phyloP scores from a whole-genome alignment of 2,888 invertebrate species.

The Oscheius onirici region DNA sequence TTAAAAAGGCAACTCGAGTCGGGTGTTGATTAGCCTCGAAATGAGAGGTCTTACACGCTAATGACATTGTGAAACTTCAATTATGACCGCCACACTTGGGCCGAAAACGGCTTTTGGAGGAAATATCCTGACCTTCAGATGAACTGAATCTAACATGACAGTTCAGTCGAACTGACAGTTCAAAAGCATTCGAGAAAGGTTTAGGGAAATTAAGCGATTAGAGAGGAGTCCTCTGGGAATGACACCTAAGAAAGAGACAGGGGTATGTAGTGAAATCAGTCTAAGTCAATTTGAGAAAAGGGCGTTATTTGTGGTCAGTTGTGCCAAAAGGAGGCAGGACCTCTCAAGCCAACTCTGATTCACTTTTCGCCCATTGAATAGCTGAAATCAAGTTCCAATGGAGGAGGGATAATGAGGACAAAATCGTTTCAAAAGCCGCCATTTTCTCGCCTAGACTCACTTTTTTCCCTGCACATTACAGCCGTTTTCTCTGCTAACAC shows the following conservation, averaged over 20 bases:
- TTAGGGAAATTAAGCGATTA: too few species aligned
- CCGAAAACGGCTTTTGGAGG: too few species aligned
- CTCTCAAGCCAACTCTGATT: conserved; percentile 18
- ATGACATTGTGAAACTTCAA: conserved; percentile 17
- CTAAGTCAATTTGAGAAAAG: not conserved
- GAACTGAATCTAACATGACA: too few species aligned
- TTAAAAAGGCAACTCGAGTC: too few species aligned
- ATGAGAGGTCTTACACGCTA: conserved; percentile 3
- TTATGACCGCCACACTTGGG: not conserved
- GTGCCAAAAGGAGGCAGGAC: not conserved
- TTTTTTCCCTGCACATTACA: not conserved
- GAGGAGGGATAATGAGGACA: conserved; percentile 11
- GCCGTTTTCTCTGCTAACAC: not conserved
- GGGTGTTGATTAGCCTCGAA: too few species aligned
- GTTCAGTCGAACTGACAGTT: too few species aligned
- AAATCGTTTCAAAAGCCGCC: not conserved
- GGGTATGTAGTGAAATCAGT: too few species aligned
- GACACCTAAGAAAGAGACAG: too few species aligned
- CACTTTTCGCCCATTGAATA: conserved; percentile 26
- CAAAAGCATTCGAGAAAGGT: too few species aligned
- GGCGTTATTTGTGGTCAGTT: conserved; percentile 27
- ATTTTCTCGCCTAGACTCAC: too few species aligned
- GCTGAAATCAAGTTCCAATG: conserved; percentile 20
- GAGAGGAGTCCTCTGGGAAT: too few species aligned
- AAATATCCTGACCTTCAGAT: too few species aligned